Percentiles rank a stretch among this genome's conserved stretches.
Evolutionary conservation across 2,113 vertebrate species (phyloP).

Genomic region (Hydropotes inermis): DNA sequence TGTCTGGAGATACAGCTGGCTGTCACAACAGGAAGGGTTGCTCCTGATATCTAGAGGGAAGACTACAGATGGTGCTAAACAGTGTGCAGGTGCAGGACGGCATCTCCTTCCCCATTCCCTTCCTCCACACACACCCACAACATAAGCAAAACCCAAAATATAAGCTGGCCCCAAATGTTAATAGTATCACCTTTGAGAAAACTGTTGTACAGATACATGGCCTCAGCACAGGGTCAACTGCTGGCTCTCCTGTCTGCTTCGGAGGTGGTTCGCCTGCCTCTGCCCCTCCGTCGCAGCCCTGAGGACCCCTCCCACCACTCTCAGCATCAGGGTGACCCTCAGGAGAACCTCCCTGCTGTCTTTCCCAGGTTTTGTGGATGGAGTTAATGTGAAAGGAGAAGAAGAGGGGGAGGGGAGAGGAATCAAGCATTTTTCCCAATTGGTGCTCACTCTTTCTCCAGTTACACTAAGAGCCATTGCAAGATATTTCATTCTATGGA

Average conservation of each 20-base stretch:
- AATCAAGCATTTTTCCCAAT: not conserved
- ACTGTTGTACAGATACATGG: not conserved
- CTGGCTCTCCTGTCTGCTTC: not conserved
- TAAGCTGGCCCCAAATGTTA: not conserved
- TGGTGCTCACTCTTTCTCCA: not conserved
- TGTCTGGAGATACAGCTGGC: not conserved
- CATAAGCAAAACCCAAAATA: not conserved
- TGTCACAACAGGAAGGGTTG: fast-evolving
- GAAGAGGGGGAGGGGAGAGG: fast-evolving
- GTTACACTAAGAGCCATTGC: not conserved
- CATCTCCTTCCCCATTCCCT: fast-evolving
- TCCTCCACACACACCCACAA: not conserved
- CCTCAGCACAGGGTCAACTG: not conserved
- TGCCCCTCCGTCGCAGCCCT: fast-evolving
- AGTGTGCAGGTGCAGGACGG: fast-evolving
- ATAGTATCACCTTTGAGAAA: not conserved
- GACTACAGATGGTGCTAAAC: not conserved
- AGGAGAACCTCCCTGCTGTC: not conserved
- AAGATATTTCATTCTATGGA: not conserved
- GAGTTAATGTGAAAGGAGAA: not conserved
- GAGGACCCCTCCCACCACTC: fast-evolving
- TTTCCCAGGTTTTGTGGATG: fast-evolving
- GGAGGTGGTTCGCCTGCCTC: fast-evolving
- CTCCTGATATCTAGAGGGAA: not conserved
- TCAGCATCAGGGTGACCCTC: no score